Evolutionary conservation across 2,888 invertebrate genomes (phyloP), one percentile per base, ranked within the genome.

Genomic region (Apamea anceps): DNA sequence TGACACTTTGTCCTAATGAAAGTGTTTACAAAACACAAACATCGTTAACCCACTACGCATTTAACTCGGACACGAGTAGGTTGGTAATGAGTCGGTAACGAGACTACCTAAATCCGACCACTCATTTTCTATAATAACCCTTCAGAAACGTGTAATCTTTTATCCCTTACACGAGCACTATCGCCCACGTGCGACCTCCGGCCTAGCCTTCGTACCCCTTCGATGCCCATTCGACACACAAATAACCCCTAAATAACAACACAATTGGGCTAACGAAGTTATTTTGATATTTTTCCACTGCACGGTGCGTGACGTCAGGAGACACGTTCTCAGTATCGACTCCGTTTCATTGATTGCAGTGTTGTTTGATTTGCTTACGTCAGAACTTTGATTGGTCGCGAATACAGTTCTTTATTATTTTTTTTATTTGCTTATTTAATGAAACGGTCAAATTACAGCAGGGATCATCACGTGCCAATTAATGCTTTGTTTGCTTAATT

Each of bases 121-220:
- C 66, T 75, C 25, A 60, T 63, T 67, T 60, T 68, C 68, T 60
- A 65, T 84, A 85, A 75, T 65, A 77, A 80, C 73, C 51, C 48
- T 51, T 54, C 25, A 74, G 74, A 75, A 85, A 77, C 85, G 85
- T 85, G 85, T 85, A 85, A 42, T 87, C 88, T 76, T 83, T 75
- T 73, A 70, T 76, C 57, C 71, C 77, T 84, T 88, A 88, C 88
- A 88, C 88, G 88, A 84, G 88, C 81, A 82, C 62, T 66, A 70
- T 66, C 84, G 62, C 85, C 88, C 88, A 88, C 88, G 85, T 81
- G 78, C 32, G 84, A 87, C 88, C 87, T 85, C 82, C 82, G 77
- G 51, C 71, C 72, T 62, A 82, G 45, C 82, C 81, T 77, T 77
- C 73, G 81, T 80, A 57, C 72, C 77, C 74, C 66, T 80, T 66